Evolutionary conservation across 2,797 vertebrate species (phyloP), one percentile per base, ranked within the genome.

Genomic region (Caiman crocodilus): DNA sequence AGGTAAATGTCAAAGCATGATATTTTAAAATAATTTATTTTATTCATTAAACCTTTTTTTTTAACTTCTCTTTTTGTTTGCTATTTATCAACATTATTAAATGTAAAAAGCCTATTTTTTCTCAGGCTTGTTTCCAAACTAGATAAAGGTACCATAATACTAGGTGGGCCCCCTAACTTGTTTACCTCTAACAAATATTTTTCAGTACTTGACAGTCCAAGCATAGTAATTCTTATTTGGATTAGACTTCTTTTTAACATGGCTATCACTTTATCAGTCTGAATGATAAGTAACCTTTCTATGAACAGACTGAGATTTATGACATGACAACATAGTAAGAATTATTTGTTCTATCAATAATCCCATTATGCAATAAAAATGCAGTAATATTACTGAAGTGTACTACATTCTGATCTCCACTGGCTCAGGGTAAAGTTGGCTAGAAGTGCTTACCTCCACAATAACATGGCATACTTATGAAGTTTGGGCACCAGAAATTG

Each of bases 401-500:
- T 21, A 23, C 60, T 61, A 25, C 60, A 21, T 61, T 61, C 23
- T 61, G 60, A 61, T 61, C 60, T 26, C 17, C 60, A 61, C 23
- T 61, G 60, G 60, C 26, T 25, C 60, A 21, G 13, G 12, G 23
- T 25, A 23, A 61, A 26, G 23, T 26, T 61, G 60, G 23, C 60
- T 61, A 25, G 23, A 25, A 61, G 60, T 25, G 13, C 60, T 61
- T 21, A 20, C 10, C 60, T 61, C 60, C 26, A 61, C 60, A 61
- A 26, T 25, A 61, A 25, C 60, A 26, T 25, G 23, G 60, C 20
- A 12, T 20, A 12, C 23, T 9, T 61, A 12, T 61, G 60, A 25
- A 61, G 60, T 25, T 26, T 12, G 26, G 80, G 91, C 76, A 96
- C 82, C 63, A 87, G 92, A 57, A 84, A 92, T 85, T 92, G 87